Base-by-base conservation (phyloP, 2,113 vertebrate species). In the Globicephala melas region DNA sequence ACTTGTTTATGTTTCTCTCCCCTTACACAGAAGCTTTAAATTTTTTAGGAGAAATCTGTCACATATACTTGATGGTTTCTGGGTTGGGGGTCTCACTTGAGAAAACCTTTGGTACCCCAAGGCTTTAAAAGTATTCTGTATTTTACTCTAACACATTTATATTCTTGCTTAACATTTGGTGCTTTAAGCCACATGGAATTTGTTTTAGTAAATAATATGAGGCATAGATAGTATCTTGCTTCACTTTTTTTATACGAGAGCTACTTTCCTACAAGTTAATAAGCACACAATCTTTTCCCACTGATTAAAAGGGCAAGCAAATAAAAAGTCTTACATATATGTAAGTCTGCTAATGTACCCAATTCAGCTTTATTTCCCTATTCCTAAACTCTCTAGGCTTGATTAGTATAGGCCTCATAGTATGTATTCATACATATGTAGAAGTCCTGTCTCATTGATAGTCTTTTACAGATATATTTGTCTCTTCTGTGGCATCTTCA, bases 141-240 rank as follows among this genome's bases (percentile, higher is more conserved):
- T 60, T 87, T 73, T n/a, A 5, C 28, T 82, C 58, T 77, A 87
- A 70, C n/a, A 70, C 36, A 58, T 73, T 94, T 41, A 50, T 76
- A 55, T 88, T 81, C 90, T 81, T 82, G 11, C 38, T 71, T 93
- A 73, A 41, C 83, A 0, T 44, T 94, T 85, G 76, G 12, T 94
- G 10, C 25, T 94, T 94, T 63, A 70, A 65, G 21, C 13, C 8
- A 81, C 63, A 62, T 92, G 26, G 47, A 88, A 62, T 95, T 96
- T 96, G 47, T 86, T 85, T 95, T 85, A 84, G 58, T 92, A 94
- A 86, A 81, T 74, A 25, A 95, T 47, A 23, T 83, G 71, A 96
- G 21, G 6, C 53, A 79, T 76, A 86, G 6, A 47, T 87, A 70
- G 14, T 84, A 60, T 83, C 44, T 92, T 89, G 33, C 58, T 82